These are phyloP conservation scores for Plagodis dolabraria DNA, from an alignment of 2,888 invertebrate species.

Conservation along the genomic window DNA sequence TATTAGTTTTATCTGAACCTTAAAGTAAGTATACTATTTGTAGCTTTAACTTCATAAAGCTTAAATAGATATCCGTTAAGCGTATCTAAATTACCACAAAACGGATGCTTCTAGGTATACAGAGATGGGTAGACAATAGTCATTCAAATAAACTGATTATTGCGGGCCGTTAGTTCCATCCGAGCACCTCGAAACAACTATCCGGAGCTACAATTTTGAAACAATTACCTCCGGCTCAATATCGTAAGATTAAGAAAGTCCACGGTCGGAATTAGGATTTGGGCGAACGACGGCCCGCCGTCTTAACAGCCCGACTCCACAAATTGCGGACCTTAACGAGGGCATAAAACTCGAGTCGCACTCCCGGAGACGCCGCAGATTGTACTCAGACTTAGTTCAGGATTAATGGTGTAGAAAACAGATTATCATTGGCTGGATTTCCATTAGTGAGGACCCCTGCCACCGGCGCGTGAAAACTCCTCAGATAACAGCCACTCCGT, in stretches of 20 bases:
- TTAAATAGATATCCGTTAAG: too few species aligned
- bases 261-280: constrained; percentile 80
- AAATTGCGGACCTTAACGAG: constrained; percentile 85
- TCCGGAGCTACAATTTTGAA: constrained; percentile 76
- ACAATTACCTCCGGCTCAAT: constrained; percentile 83
- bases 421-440: constrained; percentile 85
- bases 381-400: constrained; percentile 83
- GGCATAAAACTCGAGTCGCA: constrained; percentile 82
- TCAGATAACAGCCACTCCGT: constrained; percentile 74
- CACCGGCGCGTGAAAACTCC: constrained; percentile 82
- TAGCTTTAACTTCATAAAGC: too few species aligned
- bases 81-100: constrained; percentile 6
- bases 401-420: constrained; percentile 86
- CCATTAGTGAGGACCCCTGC: constrained; percentile 81
- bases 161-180: constrained; percentile 38
- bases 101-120: not conserved
- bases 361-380: constrained; percentile 81
- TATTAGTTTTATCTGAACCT: not conserved
- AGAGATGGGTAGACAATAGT: constrained; percentile 12
- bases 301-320: constrained; percentile 83
- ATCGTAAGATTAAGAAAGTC: constrained; percentile 84
- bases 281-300: constrained; percentile 73
- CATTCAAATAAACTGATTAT: constrained; percentile 34
- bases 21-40: too few species aligned
- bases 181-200: constrained; percentile 52